Evolutionary conservation across 2,797 vertebrate species (phyloP).

Genomic region (Tympanoctomys barrerae): DNA sequence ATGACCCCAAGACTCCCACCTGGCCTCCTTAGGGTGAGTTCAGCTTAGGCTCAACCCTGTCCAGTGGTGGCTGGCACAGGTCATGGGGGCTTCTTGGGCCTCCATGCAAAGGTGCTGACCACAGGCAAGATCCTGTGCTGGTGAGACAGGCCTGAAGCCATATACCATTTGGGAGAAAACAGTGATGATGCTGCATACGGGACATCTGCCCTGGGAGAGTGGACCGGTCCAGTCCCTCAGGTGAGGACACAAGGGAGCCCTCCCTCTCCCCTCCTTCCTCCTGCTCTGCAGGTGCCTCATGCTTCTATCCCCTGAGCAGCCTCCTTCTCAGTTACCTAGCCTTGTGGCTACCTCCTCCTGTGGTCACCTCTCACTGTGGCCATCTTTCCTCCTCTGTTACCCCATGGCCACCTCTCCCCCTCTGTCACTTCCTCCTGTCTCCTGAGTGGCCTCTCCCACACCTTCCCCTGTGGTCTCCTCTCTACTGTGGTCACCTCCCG

Average conservation of each 20-base stretch:
- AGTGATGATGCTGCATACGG: fast-evolving
- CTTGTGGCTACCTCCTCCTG: not conserved
- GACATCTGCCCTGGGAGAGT: not conserved
- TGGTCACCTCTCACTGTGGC: not conserved
- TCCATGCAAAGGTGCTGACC: not conserved
- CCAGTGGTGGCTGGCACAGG: not conserved
- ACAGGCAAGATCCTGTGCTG: not conserved
- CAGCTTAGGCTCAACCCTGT: not conserved
- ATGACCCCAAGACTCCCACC: fast-evolving
- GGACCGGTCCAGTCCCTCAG: not conserved
- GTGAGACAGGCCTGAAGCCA: fast-evolving
- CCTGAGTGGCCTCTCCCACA: too few relatives aligned
- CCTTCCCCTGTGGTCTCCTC: not conserved
- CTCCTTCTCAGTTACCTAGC: not conserved
- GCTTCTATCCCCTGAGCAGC: not conserved
- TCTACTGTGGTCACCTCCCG: not conserved
- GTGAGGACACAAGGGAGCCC: fast-evolving
- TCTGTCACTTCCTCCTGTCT: too few relatives aligned
- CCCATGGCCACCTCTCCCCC: not conserved
- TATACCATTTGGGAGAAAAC: not conserved
- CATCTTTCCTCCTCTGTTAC: too few relatives aligned
- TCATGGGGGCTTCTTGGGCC: fast-evolving
- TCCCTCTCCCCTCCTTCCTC: not conserved
- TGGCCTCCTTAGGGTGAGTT: fast-evolving
- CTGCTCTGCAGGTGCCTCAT: not conserved